phyloP scores from a whole-genome alignment of 2,113 vertebrate genomes.

The Tinamus guttatus region DNA sequence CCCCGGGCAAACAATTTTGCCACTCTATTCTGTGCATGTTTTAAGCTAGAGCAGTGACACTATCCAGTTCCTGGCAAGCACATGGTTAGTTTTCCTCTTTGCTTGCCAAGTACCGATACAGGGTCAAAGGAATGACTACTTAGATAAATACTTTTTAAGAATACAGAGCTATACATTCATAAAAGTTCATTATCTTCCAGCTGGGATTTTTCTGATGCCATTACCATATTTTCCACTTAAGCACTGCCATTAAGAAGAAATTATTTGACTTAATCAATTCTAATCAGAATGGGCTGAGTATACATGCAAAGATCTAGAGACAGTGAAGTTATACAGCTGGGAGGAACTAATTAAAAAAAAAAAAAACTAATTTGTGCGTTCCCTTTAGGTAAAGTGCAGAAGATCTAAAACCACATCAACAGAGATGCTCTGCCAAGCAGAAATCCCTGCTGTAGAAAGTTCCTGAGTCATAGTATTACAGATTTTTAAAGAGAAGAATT shows the following conservation, averaged over 20 bases:
- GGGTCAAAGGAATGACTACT: background rate
- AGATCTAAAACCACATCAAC: background rate
- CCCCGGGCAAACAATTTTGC: background rate
- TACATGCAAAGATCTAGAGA: background rate
- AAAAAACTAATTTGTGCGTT: background rate
- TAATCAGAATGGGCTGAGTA: background rate
- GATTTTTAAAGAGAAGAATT: background rate
- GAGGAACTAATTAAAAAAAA: background rate
- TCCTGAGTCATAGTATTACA: background rate
- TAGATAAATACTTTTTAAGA: background rate
- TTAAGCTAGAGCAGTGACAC: background rate
- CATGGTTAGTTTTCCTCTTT: background rate
- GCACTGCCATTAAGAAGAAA: background rate
- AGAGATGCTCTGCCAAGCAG: background rate
- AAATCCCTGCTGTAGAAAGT: background rate
- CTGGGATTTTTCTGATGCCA: background rate
- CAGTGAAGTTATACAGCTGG: background rate
- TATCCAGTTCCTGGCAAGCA: background rate
- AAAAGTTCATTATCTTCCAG: background rate
- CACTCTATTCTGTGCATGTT: background rate
- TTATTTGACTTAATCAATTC: background rate
- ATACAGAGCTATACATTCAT: background rate
- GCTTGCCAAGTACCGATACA: background rate
- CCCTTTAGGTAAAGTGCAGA: background rate
- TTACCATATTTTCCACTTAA: background rate